phyloP scores from a whole-genome alignment of 1,140 invertebrate species.

The Drepana arcuata region DNA sequence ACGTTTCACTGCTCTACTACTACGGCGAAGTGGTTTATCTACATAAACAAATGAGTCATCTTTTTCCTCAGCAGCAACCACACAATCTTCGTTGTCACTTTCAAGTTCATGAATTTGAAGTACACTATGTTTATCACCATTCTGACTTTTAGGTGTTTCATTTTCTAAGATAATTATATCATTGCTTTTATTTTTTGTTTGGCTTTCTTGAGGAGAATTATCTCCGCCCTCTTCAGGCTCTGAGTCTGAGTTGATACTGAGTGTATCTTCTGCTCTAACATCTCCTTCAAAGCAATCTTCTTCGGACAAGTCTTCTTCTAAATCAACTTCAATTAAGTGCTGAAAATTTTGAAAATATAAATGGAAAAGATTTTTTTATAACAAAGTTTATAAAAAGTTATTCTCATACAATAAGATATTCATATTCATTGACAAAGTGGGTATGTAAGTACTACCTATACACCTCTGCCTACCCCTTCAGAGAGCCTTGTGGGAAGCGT shows the following conservation, averaged over 20 bases:
- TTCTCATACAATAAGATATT: too few species aligned
- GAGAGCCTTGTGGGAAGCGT: too few species aligned
- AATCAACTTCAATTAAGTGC: constrained; percentile 21
- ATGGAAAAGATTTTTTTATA: too few species aligned
- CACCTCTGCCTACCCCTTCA: too few species aligned
- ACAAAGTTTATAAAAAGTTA: too few species aligned
- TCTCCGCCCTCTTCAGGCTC: constrained; percentile 27
- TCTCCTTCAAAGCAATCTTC: constrained; percentile 20
- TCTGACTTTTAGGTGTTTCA: constrained; percentile 18
- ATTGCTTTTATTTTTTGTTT: constrained; percentile 21
- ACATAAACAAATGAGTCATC: constrained; percentile 11
- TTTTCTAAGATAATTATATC: constrained; percentile 25
- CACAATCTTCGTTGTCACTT: constrained; percentile 37
- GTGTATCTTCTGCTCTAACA: constrained; percentile 25
- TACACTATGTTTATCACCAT: constrained; percentile 26
- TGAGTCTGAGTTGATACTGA: constrained; percentile 34
- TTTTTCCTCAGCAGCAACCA: background rate
- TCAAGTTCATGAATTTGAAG: constrained; percentile 34
- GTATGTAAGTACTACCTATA: too few species aligned
- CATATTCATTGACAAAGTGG: too few species aligned
- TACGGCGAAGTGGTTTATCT: constrained; percentile 69
- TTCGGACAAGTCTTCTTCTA: constrained; percentile 25
- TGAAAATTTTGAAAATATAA: constrained; percentile 16
- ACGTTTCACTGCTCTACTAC: constrained; percentile 76
- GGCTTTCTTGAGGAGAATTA: constrained; percentile 25